Base-by-base conservation (phyloP, 2,888 invertebrate species). In the Callyntrura sp. region DNA sequence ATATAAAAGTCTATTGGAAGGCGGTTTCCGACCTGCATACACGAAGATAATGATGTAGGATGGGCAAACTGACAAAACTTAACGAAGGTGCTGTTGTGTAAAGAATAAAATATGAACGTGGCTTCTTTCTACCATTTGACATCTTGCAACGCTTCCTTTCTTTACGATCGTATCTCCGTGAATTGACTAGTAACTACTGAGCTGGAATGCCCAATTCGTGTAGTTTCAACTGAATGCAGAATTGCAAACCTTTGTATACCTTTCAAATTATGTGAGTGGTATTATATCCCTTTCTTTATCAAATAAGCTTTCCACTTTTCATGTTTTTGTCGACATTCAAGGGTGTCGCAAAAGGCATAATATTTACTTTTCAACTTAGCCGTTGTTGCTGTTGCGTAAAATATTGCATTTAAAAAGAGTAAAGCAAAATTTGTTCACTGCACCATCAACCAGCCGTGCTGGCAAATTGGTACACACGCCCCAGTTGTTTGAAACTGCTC, bases 391-490 rank as follows among this genome's bases (percentile, higher is more conserved):
- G 0, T 25, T 62, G 8, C 45, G 35, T 35, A 35, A 23, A 62
- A 65, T 23, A n/a, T 43, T 35, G 20, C 70, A 28, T 76, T 82
- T 68, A 23, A 17, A 68, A 48, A 45, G 35, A 35, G 35, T 28
- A 23, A 25, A 83, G n/a, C 28, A 65, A 82, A 65, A 9, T n/a
- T n/a, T n/a, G n/a, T n/a, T n/a, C 11, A 65, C 45, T 57, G 78
- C 28, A 55, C 25, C 23, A 62, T 0, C 25, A 68, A 55, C 11
- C 43, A 70, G 6, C 43, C 70, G 25, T 57, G 35, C 57, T 35
- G 70, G 84, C 57, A 55, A 84, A 84, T 68, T 70, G 70, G 70
- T 85, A 57, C 73, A 85, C 76, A 25, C 62, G 76, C 62, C 76
- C 76, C 62, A 85, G 45, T 76, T 73, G 76, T 25, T 76, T 60